phyloP scores from a whole-genome alignment of 1,140 invertebrate genomes.

The Caenorhabditis elegans region WBcel235 BX284602.5:12389001-12389500 shows the following conservation, averaged over 20 bases:
- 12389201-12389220: slow-evolving; percentile 19
- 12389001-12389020: neutral
- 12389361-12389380: no score
- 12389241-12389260: no score
- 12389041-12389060: neutral
- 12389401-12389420: neutral
- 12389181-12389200: neutral
- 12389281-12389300: neutral
- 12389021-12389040: neutral
- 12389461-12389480: neutral
- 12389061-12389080: neutral
- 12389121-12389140: neutral
- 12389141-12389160: neutral
- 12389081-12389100: no score
- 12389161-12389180: neutral
- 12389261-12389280: no score
- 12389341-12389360: no score
- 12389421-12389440: no score
- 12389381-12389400: no score
- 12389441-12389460: no score
- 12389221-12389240: neutral
- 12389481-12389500: neutral
- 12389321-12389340: no score
- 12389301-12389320: no score
- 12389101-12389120: no score